These are phyloP conservation scores for Albula glossodonta DNA, from an alignment of 2,113 vertebrate species.

Conservation along the genomic window DNA sequence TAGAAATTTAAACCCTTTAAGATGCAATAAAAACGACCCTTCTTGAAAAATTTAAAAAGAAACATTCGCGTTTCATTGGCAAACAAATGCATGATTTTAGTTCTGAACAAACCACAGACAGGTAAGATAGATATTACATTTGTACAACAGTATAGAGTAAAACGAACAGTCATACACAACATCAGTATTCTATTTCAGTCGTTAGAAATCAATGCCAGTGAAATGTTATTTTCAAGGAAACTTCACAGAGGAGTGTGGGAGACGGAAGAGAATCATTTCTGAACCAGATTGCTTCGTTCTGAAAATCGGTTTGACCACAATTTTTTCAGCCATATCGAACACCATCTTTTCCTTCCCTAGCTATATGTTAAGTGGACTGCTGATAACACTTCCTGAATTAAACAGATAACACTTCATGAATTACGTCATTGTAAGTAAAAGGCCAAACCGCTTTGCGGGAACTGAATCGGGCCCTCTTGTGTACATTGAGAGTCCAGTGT, in stretches of 20 bases:
- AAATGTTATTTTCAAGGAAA: constrained; percentile 14
- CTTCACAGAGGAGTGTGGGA: not conserved
- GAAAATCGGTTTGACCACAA: not conserved
- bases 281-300: not conserved
- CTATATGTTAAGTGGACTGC: constrained; percentile 19
- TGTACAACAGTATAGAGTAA: no score
- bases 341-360: not conserved
- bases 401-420: constrained; percentile 60
- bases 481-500: constrained; percentile 59
- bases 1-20: no score
- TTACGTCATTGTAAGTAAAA: constrained; percentile 47
- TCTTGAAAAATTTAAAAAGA: no score
- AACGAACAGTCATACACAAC: not conserved
- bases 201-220: constrained; percentile 6
- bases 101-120: no score
- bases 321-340: not conserved
- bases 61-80: no score
- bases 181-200: not conserved
- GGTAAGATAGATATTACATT: no score
- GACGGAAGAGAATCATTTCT: not conserved
- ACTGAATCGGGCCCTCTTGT: constrained; percentile 63
- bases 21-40: no score
- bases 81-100: no score
- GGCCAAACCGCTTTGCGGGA: constrained; percentile 57
- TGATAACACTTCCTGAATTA: constrained; percentile 60